Evolutionary conservation across 2,888 invertebrate genomes (phyloP).

Genomic region (Epsilonema sp.): DNA sequence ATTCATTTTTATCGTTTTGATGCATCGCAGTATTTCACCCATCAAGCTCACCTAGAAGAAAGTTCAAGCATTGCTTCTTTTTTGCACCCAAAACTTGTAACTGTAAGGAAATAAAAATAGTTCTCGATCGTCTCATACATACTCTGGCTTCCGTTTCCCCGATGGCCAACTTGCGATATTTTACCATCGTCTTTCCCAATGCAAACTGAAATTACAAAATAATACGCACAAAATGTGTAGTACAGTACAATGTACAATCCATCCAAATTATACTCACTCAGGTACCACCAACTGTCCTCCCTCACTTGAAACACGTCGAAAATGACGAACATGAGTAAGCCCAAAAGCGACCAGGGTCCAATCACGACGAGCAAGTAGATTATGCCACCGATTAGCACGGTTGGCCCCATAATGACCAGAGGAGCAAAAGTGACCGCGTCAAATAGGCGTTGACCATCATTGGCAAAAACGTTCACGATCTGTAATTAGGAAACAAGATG

Average conservation of each 20-base stretch:
- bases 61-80: background rate
- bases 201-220: slow-evolving; percentile 16
- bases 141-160: slow-evolving; percentile 23
- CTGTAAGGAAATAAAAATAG: background rate
- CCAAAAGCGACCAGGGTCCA: slow-evolving; percentile 33
- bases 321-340: slow-evolving; percentile 29
- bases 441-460: slow-evolving; percentile 34
- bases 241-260: background rate
- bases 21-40: slow-evolving; percentile 40
- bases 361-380: slow-evolving; percentile 29
- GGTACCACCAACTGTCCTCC: too few species aligned
- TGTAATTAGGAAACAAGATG: too few species aligned
- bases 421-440: slow-evolving; percentile 32
- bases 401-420: slow-evolving; percentile 29
- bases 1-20: slow-evolving; percentile 45
- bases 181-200: slow-evolving; percentile 24
- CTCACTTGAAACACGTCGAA: slow-evolving; percentile 31
- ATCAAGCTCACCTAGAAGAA: slow-evolving; percentile 35
- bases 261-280: too few species aligned
- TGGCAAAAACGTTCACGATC: slow-evolving; percentile 34
- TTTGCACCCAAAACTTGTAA: too few species aligned
- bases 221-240: background rate
- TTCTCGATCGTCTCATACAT: slow-evolving; percentile 5
- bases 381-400: slow-evolving; percentile 30
- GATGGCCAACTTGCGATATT: slow-evolving; percentile 20